phyloP scores from a whole-genome alignment of 2,113 vertebrate genomes.

The Rhynchopsitta pachyrhyncha region DNA sequence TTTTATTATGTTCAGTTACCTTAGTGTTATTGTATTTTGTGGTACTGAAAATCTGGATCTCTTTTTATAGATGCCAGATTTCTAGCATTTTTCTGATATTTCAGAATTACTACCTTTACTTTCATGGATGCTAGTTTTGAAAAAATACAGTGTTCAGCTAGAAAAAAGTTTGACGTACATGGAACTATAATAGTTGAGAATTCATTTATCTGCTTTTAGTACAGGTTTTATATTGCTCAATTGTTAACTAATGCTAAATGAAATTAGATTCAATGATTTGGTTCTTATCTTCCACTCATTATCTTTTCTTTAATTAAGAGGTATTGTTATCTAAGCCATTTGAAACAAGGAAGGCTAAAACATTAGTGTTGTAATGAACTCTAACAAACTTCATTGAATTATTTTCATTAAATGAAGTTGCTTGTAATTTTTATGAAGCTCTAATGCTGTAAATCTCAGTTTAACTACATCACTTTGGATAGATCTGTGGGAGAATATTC shows the following conservation, averaged over 20 bases:
- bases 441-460: background rate
- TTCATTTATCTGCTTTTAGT: background rate
- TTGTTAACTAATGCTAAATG: background rate
- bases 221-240: background rate
- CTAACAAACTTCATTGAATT: background rate
- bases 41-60: background rate
- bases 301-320: background rate
- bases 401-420: background rate
- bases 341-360: background rate
- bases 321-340: background rate
- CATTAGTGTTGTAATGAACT: background rate
- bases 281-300: background rate
- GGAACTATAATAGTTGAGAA: background rate
- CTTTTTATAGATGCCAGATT: background rate
- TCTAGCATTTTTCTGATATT: background rate
- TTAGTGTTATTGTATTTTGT: background rate
- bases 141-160: background rate
- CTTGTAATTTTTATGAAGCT: background rate
- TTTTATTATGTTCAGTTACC: background rate
- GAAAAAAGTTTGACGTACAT: background rate
- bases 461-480: background rate
- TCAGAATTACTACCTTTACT: background rate
- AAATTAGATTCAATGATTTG: background rate
- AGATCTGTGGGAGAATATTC: background rate
- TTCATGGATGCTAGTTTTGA: background rate